These are phyloP conservation scores for Noctua comes DNA, from an alignment of 2,888 invertebrate species.

Conservation along the genomic window DNA sequence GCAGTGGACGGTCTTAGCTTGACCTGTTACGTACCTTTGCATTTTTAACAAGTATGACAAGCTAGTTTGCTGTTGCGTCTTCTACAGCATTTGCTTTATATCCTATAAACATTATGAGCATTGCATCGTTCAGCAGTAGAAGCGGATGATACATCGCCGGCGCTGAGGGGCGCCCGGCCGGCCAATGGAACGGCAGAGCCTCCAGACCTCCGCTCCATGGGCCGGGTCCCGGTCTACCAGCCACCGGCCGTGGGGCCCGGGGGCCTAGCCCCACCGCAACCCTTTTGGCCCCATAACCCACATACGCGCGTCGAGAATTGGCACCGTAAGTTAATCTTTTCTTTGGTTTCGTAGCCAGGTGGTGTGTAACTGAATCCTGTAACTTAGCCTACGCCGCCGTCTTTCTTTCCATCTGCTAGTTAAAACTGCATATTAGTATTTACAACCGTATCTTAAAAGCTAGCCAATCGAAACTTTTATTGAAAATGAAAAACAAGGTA, in stretches of 20 bases:
- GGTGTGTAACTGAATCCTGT: not conserved
- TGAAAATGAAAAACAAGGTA: not conserved
- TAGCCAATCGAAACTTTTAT: not conserved
- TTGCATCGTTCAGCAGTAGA: slow-evolving; percentile 64
- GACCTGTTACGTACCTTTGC: not conserved
- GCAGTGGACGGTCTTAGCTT: not conserved
- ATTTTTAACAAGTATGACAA: not conserved
- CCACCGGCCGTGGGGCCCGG: slow-evolving; percentile 87
- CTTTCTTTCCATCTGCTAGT: not conserved
- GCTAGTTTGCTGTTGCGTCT: not conserved
- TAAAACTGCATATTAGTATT: not conserved
- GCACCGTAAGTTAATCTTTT: slow-evolving; percentile 77
- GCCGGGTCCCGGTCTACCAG: slow-evolving; percentile 88
- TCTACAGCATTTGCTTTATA: not conserved
- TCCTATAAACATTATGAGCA: not conserved
- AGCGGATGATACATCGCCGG: slow-evolving; percentile 75
- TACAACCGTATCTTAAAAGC: not conserved
- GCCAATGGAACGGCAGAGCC: slow-evolving; percentile 80
- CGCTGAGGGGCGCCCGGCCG: slow-evolving; percentile 70
- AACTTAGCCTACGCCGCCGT: not conserved
- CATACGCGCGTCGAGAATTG: slow-evolving; percentile 81
- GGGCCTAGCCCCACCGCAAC: slow-evolving; percentile 77
- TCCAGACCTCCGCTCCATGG: slow-evolving; percentile 82
- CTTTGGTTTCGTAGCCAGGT: slow-evolving; percentile 2
- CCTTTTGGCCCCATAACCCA: slow-evolving; percentile 82